Percentiles rank a stretch among this genome's conserved stretches.
Evolutionary conservation across 35 echinoderm and acorn worm species (phyloP).

Genomic region (Ophiothrix spiculata): DNA sequence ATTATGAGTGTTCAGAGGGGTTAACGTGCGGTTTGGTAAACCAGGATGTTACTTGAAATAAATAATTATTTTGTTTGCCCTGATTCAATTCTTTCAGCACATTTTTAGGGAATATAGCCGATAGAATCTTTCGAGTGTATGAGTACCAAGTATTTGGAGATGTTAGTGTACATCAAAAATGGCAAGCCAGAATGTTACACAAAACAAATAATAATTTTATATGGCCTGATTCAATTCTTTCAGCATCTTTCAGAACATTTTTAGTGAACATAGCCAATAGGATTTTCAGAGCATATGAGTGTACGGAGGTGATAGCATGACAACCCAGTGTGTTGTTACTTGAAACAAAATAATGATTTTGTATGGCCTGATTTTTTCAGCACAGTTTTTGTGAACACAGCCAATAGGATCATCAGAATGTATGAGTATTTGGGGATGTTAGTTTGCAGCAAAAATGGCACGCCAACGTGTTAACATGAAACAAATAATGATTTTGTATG

Average conservation of each 20-base stretch:
- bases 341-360: background rate
- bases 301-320: too few relatives aligned
- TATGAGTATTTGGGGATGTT: too few relatives aligned
- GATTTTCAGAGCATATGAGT: too few relatives aligned
- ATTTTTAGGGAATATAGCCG: constrained; percentile 70
- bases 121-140: constrained; percentile 68
- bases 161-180: constrained; percentile 56
- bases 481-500: too few relatives aligned
- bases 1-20: background rate
- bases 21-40: background rate
- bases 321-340: too few relatives aligned
- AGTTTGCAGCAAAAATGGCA: too few relatives aligned
- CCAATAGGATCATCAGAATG: too few relatives aligned
- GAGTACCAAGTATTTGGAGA: constrained; percentile 66
- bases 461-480: background rate
- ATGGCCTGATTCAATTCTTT: background rate
- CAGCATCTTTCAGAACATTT: too few relatives aligned
- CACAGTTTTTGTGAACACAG: too few relatives aligned
- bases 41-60: background rate
- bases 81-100: constrained; percentile 13
- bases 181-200: constrained; percentile 31
- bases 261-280: too few relatives aligned
- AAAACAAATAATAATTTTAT: background rate
- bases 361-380: background rate
- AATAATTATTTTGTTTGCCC: background rate